Evolutionary conservation across 2,797 vertebrate genomes (phyloP).

Genomic region (Poeciliopsis paucimaculata): DNA sequence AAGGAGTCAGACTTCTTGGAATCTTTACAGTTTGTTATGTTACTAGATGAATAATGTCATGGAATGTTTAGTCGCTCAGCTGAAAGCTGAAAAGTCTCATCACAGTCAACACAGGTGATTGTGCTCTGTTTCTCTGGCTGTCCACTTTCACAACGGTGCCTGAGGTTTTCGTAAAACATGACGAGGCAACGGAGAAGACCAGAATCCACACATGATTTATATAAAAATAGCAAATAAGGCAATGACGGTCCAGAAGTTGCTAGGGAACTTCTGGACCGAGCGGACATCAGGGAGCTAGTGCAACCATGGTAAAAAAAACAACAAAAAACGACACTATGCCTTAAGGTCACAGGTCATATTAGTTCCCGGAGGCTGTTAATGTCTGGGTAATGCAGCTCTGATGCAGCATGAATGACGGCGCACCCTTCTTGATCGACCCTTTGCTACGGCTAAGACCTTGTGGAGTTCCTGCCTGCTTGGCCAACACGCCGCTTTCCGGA

Average conservation of each 20-base stretch:
- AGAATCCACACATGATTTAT: slow-evolving; percentile 22
- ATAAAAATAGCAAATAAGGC: slow-evolving; percentile 55
- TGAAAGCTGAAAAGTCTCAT: background rate
- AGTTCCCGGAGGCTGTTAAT: background rate
- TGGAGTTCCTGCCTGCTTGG: slow-evolving; percentile 29
- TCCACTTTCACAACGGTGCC: background rate
- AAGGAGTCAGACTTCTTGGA: background rate
- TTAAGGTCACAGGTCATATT: background rate
- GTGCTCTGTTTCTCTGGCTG: slow-evolving; percentile 4
- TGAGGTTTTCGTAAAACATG: slow-evolving; percentile 19
- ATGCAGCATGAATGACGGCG: background rate
- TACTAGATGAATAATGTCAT: background rate
- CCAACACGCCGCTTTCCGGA: slow-evolving; percentile 19
- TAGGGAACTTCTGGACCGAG: slow-evolving; percentile 8
- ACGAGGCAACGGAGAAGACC: background rate
- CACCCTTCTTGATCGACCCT: background rate
- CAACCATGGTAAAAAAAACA: slow-evolving; percentile 25
- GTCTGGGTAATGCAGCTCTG: background rate
- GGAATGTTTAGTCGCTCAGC: background rate
- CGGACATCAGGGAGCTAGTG: slow-evolving; percentile 24
- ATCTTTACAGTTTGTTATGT: background rate
- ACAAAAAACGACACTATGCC: slow-evolving; percentile 13
- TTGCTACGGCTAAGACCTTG: slow-evolving; percentile 13
- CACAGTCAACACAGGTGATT: background rate
- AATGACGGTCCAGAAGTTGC: slow-evolving; percentile 37